phyloP scores from a whole-genome alignment of 53 echinoderm and acorn worm genomes.

The Echinometra lucunter region DNA sequence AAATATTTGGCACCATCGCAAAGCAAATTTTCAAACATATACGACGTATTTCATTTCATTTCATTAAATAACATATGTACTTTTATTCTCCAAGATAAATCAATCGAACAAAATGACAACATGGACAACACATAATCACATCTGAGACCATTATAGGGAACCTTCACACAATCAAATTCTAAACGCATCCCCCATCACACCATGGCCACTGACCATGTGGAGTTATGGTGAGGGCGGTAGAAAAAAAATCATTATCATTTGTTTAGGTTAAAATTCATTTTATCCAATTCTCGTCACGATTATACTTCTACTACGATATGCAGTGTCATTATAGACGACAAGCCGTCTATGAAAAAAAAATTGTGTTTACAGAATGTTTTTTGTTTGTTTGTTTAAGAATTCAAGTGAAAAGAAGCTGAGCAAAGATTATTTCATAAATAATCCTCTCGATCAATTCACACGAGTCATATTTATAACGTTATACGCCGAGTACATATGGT shows the following conservation, averaged over 20 bases:
- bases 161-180: neutral
- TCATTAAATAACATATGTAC: conserved; percentile 30
- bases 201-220: neutral
- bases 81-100: neutral
- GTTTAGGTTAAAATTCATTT: neutral
- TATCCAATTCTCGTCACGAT: neutral
- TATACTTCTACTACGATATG: neutral
- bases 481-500: no score
- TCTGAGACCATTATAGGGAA: neutral
- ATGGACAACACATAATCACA: neutral
- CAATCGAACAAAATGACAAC: neutral
- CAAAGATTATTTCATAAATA: neutral
- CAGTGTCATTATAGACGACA: neutral
- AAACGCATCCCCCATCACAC: neutral
- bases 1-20: neutral
- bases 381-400: neutral
- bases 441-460: neutral
- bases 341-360: neutral
- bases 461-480: no score
- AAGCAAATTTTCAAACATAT: neutral
- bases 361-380: neutral
- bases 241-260: neutral
- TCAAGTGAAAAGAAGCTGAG: neutral
- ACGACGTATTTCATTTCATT: neutral
- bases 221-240: neutral